These are phyloP conservation scores for Watsonalla cultraria DNA, from an alignment of 2,888 invertebrate genomes.

Conservation along the genomic window DNA sequence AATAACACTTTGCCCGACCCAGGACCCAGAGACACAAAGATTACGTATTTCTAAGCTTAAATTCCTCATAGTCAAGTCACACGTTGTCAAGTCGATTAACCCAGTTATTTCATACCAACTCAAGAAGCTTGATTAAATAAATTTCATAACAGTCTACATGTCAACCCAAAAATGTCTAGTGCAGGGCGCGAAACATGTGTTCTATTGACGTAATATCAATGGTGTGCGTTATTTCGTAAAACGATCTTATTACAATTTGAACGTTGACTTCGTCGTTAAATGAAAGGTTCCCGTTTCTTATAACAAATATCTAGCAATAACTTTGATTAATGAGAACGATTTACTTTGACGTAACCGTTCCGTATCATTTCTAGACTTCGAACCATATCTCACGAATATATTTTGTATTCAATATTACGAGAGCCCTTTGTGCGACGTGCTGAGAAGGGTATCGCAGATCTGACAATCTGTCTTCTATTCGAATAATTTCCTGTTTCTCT, in stretches of 20 bases:
- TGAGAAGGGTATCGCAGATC: conserved; percentile 33
- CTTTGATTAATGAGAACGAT: background rate
- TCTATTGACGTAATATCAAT: too few relatives aligned
- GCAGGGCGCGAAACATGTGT: too few relatives aligned
- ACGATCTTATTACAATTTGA: background rate
- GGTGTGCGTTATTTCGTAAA: too few relatives aligned
- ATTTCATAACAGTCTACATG: too few relatives aligned
- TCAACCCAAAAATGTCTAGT: too few relatives aligned
- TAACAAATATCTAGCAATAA: background rate
- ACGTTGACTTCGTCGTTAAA: background rate
- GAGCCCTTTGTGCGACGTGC: conserved; percentile 16
- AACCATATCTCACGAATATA: background rate
- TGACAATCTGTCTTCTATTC: conserved; percentile 31
- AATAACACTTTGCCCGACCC: too few relatives aligned
- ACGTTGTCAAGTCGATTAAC: too few relatives aligned
- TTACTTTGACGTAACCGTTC: background rate
- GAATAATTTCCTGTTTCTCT: conserved; percentile 37
- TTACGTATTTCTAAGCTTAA: too few relatives aligned
- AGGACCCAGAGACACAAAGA: too few relatives aligned
- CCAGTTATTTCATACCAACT: too few relatives aligned
- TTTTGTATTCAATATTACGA: background rate
- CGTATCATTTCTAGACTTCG: background rate
- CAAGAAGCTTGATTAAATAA: too few relatives aligned
- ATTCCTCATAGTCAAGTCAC: too few relatives aligned
- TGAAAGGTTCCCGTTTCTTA: background rate